A percentile compares a stretch with the other conserved stretches of the same genome.
phyloP scores from a whole-genome alignment of 2,113 vertebrate species.

The Progne subis region DNA sequence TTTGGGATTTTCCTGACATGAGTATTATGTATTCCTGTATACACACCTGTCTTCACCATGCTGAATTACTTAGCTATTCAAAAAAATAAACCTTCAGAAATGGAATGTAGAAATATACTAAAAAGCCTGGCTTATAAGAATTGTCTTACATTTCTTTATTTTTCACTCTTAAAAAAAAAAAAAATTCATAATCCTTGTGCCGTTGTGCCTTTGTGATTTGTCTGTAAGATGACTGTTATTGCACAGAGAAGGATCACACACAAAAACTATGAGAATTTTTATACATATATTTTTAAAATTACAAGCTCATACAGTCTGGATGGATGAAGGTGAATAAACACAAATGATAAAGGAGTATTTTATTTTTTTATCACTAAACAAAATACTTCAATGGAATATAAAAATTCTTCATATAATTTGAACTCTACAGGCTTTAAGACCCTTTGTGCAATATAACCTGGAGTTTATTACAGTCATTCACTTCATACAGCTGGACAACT shows the following conservation, averaged over 20 bases:
- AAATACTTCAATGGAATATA: neutral
- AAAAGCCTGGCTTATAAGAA: neutral
- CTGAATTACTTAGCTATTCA: neutral
- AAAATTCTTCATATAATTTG: neutral
- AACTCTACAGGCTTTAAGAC: neutral
- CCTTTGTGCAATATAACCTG: neutral
- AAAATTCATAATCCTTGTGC: neutral
- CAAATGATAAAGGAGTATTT: neutral
- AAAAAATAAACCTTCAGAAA: neutral
- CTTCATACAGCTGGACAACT: neutral
- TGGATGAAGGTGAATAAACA: neutral
- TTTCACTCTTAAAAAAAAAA: neutral
- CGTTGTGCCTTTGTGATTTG: neutral
- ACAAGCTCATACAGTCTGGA: neutral
- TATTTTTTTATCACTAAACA: neutral
- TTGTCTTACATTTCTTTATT: neutral
- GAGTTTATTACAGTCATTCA: neutral
- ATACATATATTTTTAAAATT: neutral
- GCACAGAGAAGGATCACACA: neutral
- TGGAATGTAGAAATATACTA: fast-evolving
- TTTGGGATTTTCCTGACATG: neutral
- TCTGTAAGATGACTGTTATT: neutral
- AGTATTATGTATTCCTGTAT: neutral
- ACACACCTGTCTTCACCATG: neutral
- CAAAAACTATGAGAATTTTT: neutral